phyloP scores from a whole-genome alignment of 2,888 invertebrate genomes.

The Mechanitis mazaeus region DNA sequence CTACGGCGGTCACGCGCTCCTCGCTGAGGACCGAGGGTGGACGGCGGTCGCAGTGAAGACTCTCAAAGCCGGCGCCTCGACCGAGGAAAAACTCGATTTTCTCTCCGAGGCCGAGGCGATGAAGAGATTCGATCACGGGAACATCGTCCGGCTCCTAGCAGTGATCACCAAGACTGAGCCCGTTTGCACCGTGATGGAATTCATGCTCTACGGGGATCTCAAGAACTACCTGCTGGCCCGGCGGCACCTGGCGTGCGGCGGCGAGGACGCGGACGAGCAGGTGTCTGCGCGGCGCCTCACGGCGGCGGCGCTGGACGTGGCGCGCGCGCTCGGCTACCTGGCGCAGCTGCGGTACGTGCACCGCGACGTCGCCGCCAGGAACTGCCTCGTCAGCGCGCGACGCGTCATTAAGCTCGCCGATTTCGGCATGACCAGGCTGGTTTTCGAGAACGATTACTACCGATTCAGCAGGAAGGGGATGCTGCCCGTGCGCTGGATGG shows the following conservation, averaged over 20 bases:
- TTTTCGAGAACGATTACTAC: constrained; percentile 93
- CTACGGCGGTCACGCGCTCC: constrained; percentile 91
- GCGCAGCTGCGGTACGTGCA: constrained; percentile 91
- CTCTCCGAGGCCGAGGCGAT: constrained; percentile 95
- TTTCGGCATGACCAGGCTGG: constrained; percentile 94
- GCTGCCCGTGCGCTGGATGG: constrained; percentile 95
- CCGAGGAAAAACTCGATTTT: constrained; percentile 93
- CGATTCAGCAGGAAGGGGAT: constrained; percentile 91
- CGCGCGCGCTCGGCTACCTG: constrained; percentile 89
- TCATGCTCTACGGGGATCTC: constrained; percentile 94
- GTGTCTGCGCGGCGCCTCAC: constrained; percentile 88
- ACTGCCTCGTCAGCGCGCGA: constrained; percentile 85
- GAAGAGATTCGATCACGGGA: constrained; percentile 94
- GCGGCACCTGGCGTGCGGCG: constrained; percentile 85
- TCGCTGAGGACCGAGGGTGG: constrained; percentile 80
- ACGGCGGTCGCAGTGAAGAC: constrained; percentile 93
- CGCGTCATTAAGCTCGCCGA: constrained; percentile 88
- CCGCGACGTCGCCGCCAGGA: constrained; percentile 89
- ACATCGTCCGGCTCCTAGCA: constrained; percentile 89
- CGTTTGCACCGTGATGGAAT: constrained; percentile 94
- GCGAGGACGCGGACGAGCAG: constrained; percentile 84
- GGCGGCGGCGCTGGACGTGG: constrained; percentile 91
- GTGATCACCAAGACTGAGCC: constrained; percentile 92
- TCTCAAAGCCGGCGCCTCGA: constrained; percentile 86
- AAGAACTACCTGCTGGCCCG: constrained; percentile 92